Evolutionary conservation across 2,797 vertebrate genomes (phyloP).

Genomic region (Siniperca obscura): DNA sequence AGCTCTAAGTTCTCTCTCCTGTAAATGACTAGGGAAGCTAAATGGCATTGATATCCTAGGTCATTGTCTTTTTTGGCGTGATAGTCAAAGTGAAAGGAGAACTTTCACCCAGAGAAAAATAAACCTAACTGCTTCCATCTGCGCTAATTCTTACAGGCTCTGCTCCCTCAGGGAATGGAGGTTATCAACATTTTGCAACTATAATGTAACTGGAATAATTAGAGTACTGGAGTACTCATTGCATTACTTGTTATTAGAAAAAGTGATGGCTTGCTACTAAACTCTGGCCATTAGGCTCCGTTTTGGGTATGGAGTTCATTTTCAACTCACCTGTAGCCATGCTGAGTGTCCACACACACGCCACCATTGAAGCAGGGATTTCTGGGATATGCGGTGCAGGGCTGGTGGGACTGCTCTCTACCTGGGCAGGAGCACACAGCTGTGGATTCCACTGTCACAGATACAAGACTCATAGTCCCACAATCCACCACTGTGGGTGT

Average conservation of each 20-base stretch:
- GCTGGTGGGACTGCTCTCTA: conserved; percentile 83
- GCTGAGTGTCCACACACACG: conserved; percentile 86
- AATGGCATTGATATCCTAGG: not conserved
- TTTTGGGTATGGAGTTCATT: not conserved
- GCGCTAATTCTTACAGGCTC: not conserved
- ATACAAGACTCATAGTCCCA: conserved; percentile 86
- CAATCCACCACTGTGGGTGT: conserved; percentile 84
- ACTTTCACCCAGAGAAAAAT: not conserved
- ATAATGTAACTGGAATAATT: not conserved
- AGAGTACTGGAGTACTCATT: not conserved
- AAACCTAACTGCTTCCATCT: not conserved
- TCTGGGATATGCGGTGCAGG: conserved; percentile 86
- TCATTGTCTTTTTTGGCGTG: not conserved
- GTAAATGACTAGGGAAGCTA: not conserved
- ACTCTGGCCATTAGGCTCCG: not conserved
- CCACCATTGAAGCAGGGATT: conserved; percentile 92
- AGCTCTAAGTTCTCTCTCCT: not conserved
- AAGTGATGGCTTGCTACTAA: not conserved
- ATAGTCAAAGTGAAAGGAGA: not conserved
- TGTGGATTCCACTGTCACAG: conserved; percentile 78
- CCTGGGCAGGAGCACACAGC: conserved; percentile 84
- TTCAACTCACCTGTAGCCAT: conserved; percentile 89
- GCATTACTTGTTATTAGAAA: not conserved
- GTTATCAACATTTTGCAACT: not conserved
- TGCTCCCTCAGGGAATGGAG: not conserved